Base-by-base conservation (phyloP, 1,140 invertebrate genomes). In the Listronotus oregonensis region DNA sequence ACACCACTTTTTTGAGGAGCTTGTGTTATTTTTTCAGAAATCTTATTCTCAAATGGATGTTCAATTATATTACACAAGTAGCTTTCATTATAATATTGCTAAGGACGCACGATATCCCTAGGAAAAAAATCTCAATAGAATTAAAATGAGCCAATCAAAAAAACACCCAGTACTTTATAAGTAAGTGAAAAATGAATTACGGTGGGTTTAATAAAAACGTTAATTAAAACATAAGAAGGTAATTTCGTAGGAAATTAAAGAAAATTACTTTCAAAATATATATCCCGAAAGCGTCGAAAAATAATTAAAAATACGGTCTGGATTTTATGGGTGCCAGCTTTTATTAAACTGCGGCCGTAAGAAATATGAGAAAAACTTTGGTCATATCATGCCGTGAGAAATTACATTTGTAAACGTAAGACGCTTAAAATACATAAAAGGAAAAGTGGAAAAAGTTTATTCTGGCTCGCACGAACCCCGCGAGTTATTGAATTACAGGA, bases 391-490 rank as follows among this genome's bases (percentile, higher is more conserved):
- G 52, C 50, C 49, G 49, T 63, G 60, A 63, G 60, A 63, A 63
- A 63, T 63, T 63, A 63, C 60, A 63, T 63, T 63, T 63, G 60
- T 63, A 63, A 63, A 63, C 60, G 49, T 55, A 63, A 63, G 60
- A 54, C 60, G 60, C 44, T 63, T 63, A 63, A 63, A 63, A 63
- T 63, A 63, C 50, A 55, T 63, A 63, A 63, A 63, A 63, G 50
- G 60, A 63, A 46, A 59, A 59, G 56, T 44, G 56, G 59, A 32
- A 63, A 63, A 63, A 63, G 60, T 63, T 63, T 50, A 42, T 49
- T 17, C 32, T 37, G 47, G 21, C 52, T 39, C 14, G 31, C n/a
- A 37, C 12, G 39, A 54, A 39, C 10, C 42, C 56, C 12, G n/a
- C 34, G 56, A 31, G 49, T 4, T 37, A 37, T 37, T 37, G 34